Evolutionary conservation across 2,797 vertebrate species (phyloP), one percentile per base, ranked within the genome.

Genomic region (Tokudaia tokunoshimensis): DNA sequence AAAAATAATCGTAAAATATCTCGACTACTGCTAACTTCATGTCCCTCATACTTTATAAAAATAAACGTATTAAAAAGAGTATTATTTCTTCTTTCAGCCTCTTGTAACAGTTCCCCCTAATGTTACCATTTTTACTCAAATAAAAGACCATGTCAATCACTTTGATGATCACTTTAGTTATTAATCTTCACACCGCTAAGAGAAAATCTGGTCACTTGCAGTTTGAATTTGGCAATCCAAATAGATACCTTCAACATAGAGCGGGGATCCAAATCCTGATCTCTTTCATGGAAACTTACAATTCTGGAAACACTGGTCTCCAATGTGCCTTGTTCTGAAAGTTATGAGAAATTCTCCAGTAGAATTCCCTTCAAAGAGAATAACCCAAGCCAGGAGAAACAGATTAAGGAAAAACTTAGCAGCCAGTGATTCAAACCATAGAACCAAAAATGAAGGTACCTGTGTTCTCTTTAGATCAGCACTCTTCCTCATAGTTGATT

Each of bases 1-100:
- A 47, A 91, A 92, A 92, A 89, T 14, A 29, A 47, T 82, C 34
- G 70, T 94, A 91, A 97, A 98, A 91, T 34, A 84, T 55, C 91
- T 97, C 57, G 80, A 93, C 50, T 83, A 76, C 3, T 72, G 17
- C 47, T 76, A n/a, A 52, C 52, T 91, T 94, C 55, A 92, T 92
- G 93, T 92, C 31, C n/a, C 22, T 65, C 63, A 41, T 50, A 84
- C 86, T 88, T 59, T 3, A 1, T 55, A 31, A 87, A 72, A 94
- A 61, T 85, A 92, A 94, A 81, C 59, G n/a, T 9, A 92, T 79
- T 61, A 67, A 13, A 34, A 50, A 92, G 82, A n/a, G 0, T 81
- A 61, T 34, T 79, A n/a, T 79, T 88, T 47, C n/a, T 94, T 96
- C 31, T 75, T 94, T 89, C 67, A 78, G 34, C 1, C 24, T 79